Conservation (phyloP, 1,140 invertebrate species). For the Bursaphelenchus mucronatus region DNA sequence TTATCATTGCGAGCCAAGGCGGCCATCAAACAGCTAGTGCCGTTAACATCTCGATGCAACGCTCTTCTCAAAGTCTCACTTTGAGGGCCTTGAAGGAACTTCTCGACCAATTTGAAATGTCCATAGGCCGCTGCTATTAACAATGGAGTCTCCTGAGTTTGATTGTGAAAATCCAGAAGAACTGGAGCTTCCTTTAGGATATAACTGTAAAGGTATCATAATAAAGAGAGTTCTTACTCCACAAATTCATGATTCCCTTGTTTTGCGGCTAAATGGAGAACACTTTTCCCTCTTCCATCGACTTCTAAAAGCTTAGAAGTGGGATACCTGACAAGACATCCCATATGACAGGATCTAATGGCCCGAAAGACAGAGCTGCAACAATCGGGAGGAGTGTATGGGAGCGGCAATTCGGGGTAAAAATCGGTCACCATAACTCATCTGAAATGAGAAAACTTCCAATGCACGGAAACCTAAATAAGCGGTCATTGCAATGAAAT, state of each 20-base stretch:
- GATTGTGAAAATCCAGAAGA: background rate
- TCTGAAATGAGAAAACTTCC: too few species aligned
- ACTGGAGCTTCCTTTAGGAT: background rate
- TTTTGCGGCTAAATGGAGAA: constrained; percentile 7
- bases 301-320: background rate
- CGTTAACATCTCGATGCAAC: background rate
- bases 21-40: constrained; percentile 5
- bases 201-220: background rate
- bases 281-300: background rate
- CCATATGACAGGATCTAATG: background rate
- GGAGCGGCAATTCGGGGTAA: background rate
- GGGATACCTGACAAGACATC: background rate
- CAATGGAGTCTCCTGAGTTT: constrained; percentile 6
- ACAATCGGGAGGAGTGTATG: constrained; percentile 3
- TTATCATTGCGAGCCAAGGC: constrained; percentile 3
- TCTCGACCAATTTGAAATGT: background rate
- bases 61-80: background rate
- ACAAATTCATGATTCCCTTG: background rate
- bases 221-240: background rate
- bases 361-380: constrained; percentile 1
- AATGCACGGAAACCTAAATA: too few species aligned
- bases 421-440: too few species aligned
- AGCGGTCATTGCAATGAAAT: too few species aligned
- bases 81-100: constrained; percentile 1
- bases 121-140: background rate